phyloP scores from a whole-genome alignment of 2,888 invertebrate genomes.

The Drepanosiphum platanoidis region DNA sequence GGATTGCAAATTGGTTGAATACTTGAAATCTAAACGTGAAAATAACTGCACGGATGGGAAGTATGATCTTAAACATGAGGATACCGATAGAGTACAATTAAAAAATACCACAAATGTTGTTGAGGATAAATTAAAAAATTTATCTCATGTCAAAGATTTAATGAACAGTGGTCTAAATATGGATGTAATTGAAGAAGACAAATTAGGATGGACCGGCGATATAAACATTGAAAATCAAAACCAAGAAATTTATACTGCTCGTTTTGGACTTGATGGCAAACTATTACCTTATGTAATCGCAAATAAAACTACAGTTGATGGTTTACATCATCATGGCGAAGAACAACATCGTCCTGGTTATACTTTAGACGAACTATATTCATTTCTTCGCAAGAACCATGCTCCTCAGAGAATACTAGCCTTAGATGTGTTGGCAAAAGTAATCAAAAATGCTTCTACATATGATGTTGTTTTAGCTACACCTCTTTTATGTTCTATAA shows the following conservation, averaged over 20 bases:
- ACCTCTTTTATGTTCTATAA: constrained; percentile 49
- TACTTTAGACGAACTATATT: constrained; percentile 86
- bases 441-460: constrained; percentile 67
- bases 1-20: constrained; percentile 76
- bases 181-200: constrained; percentile 85
- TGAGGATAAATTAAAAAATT: constrained; percentile 67
- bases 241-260: constrained; percentile 77
- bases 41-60: constrained; percentile 62
- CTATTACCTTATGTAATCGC: constrained; percentile 78
- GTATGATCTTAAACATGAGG: constrained; percentile 57
- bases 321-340: constrained; percentile 91
- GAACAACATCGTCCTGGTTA: constrained; percentile 93
- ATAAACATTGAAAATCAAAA: constrained; percentile 65
- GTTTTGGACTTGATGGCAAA: constrained; percentile 81
- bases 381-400: constrained; percentile 76
- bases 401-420: constrained; percentile 86
- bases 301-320: constrained; percentile 72
- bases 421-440: constrained; percentile 80
- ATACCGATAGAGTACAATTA: constrained; percentile 64
- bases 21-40: constrained; percentile 71
- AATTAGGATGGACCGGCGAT: constrained; percentile 88
- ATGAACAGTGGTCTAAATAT: constrained; percentile 84
- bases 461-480: constrained; percentile 37
- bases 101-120: constrained; percentile 64
- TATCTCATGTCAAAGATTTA: constrained; percentile 67